phyloP scores from a whole-genome alignment of 2,797 vertebrate genomes.

The Ambastaia sidthimunki region DNA sequence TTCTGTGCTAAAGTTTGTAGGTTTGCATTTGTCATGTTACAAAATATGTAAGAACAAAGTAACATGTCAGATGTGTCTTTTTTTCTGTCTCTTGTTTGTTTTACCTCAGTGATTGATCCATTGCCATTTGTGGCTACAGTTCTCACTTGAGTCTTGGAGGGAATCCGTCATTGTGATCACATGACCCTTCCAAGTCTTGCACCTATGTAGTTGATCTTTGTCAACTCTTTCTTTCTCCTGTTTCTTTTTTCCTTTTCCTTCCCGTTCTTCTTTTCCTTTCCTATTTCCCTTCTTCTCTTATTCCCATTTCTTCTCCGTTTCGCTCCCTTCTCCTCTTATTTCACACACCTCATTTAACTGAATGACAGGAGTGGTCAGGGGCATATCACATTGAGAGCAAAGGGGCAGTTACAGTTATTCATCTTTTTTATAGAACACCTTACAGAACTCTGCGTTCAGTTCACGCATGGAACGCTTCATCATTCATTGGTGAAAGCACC shows the following conservation, averaged over 20 bases:
- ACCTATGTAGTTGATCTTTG: slow-evolving; percentile 7
- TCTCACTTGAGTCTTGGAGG: neutral
- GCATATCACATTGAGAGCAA: slow-evolving; percentile 69
- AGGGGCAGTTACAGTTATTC: slow-evolving; percentile 65
- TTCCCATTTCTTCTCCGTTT: slow-evolving; percentile 36
- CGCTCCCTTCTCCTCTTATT: slow-evolving; percentile 40
- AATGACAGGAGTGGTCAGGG: slow-evolving; percentile 71
- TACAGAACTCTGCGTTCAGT: slow-evolving; percentile 59
- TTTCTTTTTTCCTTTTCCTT: neutral
- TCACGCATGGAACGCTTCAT: slow-evolving; percentile 54
- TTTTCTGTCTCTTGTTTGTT: neutral
- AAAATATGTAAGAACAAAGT: slow-evolving; percentile 31
- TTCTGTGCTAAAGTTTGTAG: slow-evolving; percentile 21
- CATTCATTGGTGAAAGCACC: slow-evolving; percentile 53
- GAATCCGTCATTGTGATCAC: slow-evolving; percentile 1
- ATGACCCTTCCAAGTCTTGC: neutral
- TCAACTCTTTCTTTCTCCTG: neutral
- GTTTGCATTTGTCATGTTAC: slow-evolving; percentile 23
- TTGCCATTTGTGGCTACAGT: neutral
- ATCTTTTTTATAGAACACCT: slow-evolving; percentile 60
- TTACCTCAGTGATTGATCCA: slow-evolving; percentile 1
- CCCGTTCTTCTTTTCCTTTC: slow-evolving; percentile 39
- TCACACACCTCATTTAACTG: slow-evolving; percentile 78
- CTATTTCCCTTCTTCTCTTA: slow-evolving; percentile 12
- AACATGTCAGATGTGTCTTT: slow-evolving; percentile 8